Evolutionary conservation across 1,140 invertebrate genomes (phyloP).

Genomic region (Cotesia typhae): DNA sequence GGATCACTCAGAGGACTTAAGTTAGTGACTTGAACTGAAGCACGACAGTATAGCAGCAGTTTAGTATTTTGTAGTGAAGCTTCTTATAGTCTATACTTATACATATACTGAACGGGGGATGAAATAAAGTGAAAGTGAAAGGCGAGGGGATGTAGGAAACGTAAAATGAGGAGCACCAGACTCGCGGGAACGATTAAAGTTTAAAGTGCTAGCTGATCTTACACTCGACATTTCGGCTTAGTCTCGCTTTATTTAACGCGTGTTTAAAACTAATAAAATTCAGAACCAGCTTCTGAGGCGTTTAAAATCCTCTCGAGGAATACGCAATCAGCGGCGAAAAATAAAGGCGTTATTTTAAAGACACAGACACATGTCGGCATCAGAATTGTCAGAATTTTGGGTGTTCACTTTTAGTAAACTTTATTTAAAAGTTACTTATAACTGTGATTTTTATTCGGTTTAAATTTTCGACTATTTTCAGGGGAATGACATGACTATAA

Average conservation of each 20-base stretch:
- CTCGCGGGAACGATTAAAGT: slow-evolving; percentile 46
- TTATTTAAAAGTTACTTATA: no score
- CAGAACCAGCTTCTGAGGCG: slow-evolving; percentile 9
- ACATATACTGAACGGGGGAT: slow-evolving; percentile 10
- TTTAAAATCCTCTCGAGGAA: slow-evolving; percentile 34
- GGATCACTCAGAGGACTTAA: slow-evolving; percentile 10
- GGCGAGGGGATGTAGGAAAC: slow-evolving; percentile 26
- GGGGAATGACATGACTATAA: no score
- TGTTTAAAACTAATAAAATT: slow-evolving; percentile 65
- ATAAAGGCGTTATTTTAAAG: slow-evolving; percentile 7
- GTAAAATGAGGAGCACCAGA: slow-evolving; percentile 41
- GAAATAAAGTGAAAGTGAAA: slow-evolving; percentile 4
- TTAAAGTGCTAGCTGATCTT: slow-evolving; percentile 45
- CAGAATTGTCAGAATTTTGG: slow-evolving; percentile 31
- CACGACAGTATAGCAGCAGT: no score
- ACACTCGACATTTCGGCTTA: slow-evolving; percentile 41
- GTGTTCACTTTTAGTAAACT: no score
- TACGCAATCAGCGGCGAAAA: slow-evolving; percentile 44
- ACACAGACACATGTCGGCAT: slow-evolving; percentile 39
- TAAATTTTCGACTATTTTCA: no score
- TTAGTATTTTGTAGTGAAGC: slow-evolving; percentile 10
- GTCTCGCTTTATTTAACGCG: slow-evolving; percentile 63
- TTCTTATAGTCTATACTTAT: no score
- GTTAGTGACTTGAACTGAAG: slow-evolving; percentile 2
- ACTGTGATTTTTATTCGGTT: no score